Conservation (phyloP, 2,888 invertebrate genomes). For the Rhamphomyia laevipes region DNA sequence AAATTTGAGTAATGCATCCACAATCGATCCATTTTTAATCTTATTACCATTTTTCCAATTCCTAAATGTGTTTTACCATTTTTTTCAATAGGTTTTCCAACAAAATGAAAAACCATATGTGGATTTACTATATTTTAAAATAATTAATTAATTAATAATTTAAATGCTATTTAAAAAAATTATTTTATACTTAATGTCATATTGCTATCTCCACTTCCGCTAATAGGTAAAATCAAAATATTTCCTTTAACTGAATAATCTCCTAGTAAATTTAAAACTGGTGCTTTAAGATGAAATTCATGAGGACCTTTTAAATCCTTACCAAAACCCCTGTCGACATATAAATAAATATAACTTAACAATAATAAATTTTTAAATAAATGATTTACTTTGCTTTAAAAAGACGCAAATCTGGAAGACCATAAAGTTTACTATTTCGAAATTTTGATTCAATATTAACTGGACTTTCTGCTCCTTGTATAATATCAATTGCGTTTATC, state of each 20-base stretch:
- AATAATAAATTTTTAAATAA: too few relatives aligned
- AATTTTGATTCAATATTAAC: too few relatives aligned
- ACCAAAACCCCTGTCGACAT: background rate
- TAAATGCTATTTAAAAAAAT: background rate
- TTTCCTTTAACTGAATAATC: conserved; percentile 1
- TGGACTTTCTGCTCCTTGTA: too few relatives aligned
- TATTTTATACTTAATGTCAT: conserved; percentile 9
- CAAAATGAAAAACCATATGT: background rate
- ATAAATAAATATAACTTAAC: background rate
- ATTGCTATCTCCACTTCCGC: conserved; percentile 9
- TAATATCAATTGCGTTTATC: too few relatives aligned
- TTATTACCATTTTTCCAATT: background rate
- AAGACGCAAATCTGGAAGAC: too few relatives aligned
- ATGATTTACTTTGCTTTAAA: too few relatives aligned
- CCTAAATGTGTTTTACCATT: conserved; percentile 10
- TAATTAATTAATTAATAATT: background rate
- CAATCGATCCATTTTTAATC: conserved; percentile 6
- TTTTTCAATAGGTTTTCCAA: conserved; percentile 1
- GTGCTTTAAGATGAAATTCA: background rate
- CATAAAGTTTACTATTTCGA: too few relatives aligned
- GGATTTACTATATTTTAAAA: background rate
- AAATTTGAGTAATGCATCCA: conserved; percentile 25
- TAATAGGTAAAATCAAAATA: conserved; percentile 13
- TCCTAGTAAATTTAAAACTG: background rate
- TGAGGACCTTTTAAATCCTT: background rate